Evolutionary conservation across 2,888 invertebrate species (phyloP).

Genomic region (Gasteruption jaculator): DNA sequence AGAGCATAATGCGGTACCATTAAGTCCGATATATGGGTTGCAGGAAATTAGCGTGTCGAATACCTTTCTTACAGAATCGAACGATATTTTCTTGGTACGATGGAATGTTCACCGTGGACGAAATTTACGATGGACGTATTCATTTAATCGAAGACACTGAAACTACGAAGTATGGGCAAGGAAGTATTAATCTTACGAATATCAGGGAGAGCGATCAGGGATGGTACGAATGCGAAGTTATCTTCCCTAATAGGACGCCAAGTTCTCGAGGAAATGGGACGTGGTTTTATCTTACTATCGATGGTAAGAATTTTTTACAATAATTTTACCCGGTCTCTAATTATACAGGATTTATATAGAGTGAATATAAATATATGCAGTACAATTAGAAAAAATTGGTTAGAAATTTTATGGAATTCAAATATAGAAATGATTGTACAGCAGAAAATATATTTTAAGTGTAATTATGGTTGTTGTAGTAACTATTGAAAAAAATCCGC

Average conservation of each 20-base stretch:
- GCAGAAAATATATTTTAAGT: too few relatives aligned
- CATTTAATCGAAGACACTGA: constrained; percentile 59
- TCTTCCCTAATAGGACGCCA: constrained; percentile 85
- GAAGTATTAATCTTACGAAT: constrained; percentile 79
- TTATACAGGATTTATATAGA: background rate
- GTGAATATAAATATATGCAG: background rate
- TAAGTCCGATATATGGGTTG: too few relatives aligned
- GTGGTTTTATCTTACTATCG: constrained; percentile 82
- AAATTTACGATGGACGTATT: constrained; percentile 65
- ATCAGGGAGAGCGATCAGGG: constrained; percentile 87
- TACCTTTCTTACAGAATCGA: constrained; percentile 70
- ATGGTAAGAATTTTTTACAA: constrained; percentile 61
- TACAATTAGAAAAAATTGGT: constrained; percentile 6
- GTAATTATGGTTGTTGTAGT: too few relatives aligned
- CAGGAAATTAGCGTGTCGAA: too few relatives aligned
- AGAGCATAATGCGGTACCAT: too few relatives aligned
- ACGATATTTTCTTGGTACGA: constrained; percentile 80
- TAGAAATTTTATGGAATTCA: too few relatives aligned
- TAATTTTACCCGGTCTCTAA: too few relatives aligned
- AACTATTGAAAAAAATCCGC: too few relatives aligned
- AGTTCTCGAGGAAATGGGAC: constrained; percentile 83
- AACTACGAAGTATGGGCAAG: constrained; percentile 61
- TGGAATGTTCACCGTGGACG: constrained; percentile 64
- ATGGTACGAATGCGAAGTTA: constrained; percentile 86
- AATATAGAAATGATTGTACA: too few relatives aligned